Base-by-base conservation (phyloP, 2,113 vertebrate species). In the Ploceus nigricollis region DNA sequence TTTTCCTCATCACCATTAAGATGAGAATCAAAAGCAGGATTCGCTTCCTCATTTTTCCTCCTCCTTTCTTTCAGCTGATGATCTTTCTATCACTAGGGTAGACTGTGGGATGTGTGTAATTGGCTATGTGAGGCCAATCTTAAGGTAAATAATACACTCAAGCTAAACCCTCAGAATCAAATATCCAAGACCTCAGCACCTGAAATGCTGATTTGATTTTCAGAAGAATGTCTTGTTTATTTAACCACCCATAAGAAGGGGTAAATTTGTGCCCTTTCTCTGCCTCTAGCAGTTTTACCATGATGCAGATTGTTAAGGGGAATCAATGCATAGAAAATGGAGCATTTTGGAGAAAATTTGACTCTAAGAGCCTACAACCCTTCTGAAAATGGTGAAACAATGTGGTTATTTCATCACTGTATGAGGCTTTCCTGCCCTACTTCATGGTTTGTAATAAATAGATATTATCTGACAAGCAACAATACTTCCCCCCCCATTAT, bases 1-100 rank as follows among this genome's bases (percentile, higher is more conserved):
- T 94, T 94, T 92, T 89, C 81, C 64, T 96, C 87, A 89, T 95
- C 90, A 86, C 30, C 68, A 73, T 84, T 39, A 83, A 89, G 79
- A 89, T 88, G 35, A 73, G 47, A 92, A 95, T 90, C 71, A 83
- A 92, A 89, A 44, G 45, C 31, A 90, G 54, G 50, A 63, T 86
- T 95, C 10, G 7, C 47, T 73, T 40, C 21, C 23, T 80, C 15
- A 4, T 30, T 64, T 79, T 40, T 47, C 10, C 35, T 70, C 11
- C 18, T 61, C 56, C 20, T 84, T 79, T 71, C 53, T 88, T 72
- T 50, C 50, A 90, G 50, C 50, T 75, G 63, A 5, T 54, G 45
- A 69, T 61, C 35, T 66, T 70, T 82, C 84, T 39, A 40, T 33
- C 73, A 42, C 23, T 61, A 2, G 3, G 11, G 27, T 24, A 17